These are phyloP conservation scores for Asbolus verrucosus DNA, from an alignment of 1,140 invertebrate species.

Conservation along the genomic window DNA sequence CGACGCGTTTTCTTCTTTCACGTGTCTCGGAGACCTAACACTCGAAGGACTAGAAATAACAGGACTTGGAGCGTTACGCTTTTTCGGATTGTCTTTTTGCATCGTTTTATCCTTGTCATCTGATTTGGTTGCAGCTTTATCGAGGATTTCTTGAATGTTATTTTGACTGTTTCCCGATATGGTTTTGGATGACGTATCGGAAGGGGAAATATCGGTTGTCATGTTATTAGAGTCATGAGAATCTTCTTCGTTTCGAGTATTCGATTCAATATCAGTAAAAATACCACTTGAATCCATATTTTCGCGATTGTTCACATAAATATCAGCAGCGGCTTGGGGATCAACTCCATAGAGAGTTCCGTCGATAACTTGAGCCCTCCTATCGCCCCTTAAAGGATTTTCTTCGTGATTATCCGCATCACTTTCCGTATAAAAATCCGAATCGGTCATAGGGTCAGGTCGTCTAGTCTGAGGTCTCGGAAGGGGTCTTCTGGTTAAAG, in stretches of 20 bases:
- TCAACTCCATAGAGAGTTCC: conserved; percentile 82
- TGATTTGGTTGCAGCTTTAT: conserved; percentile 44
- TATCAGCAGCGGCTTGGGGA: conserved; percentile 65
- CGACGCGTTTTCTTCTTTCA: conserved; percentile 69
- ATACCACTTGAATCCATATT: conserved; percentile 89
- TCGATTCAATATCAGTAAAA: conserved; percentile 84
- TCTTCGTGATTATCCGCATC: conserved; percentile 85
- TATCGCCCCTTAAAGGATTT: conserved; percentile 73
- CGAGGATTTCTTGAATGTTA: conserved; percentile 57
- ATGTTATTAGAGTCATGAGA: conserved; percentile 52
- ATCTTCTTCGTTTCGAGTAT: conserved; percentile 57
- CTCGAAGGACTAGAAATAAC: conserved; percentile 56
- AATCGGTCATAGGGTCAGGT: conserved; percentile 88
- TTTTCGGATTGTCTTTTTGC: conserved; percentile 54
- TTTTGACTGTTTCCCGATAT: conserved; percentile 64
- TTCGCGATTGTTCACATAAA: conserved; percentile 68
- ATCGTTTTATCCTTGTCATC: conserved; percentile 39
- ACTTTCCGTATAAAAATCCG: conserved; percentile 89
- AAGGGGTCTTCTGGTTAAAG: conserved; percentile 64
- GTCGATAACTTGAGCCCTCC: conserved; percentile 83
- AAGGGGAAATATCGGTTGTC: conserved; percentile 61
- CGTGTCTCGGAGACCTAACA: conserved; percentile 56
- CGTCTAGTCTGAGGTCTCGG: conserved; percentile 65
- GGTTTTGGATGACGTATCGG: conserved; percentile 62
- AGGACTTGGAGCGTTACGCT: conserved; percentile 55